Evolutionary conservation across 2,888 invertebrate species (phyloP).

Genomic region (Himalopsyche anomala): DNA sequence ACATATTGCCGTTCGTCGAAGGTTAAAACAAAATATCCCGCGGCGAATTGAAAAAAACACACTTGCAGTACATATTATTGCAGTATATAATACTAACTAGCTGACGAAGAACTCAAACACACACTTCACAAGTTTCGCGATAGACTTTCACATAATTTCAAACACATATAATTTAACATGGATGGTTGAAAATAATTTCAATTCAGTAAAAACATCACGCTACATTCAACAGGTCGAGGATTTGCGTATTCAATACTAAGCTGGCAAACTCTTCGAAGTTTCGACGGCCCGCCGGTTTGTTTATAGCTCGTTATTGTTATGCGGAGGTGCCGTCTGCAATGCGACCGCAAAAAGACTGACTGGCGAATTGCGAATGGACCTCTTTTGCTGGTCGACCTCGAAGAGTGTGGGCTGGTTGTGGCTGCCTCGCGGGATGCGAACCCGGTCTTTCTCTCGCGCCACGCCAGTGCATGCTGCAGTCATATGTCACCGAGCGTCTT

Average conservation of each 20-base stretch:
- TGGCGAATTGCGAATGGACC: conserved; percentile 39
- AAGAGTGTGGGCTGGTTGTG: conserved; percentile 9
- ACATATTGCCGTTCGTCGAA: too few species aligned
- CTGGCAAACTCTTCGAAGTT: neutral
- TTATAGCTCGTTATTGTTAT: conserved; percentile 23
- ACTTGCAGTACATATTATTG: too few species aligned
- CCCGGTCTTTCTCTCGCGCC: neutral
- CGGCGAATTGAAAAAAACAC: too few species aligned
- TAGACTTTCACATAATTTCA: too few species aligned
- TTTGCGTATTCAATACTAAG: neutral
- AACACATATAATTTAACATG: too few species aligned
- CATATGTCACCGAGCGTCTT: neutral
- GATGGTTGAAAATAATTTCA: neutral
- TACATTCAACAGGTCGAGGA: neutral
- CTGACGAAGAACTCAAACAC: too few species aligned
- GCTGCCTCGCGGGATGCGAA: conserved; percentile 20
- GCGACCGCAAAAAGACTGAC: conserved; percentile 58
- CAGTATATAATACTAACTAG: too few species aligned
- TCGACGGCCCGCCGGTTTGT: neutral
- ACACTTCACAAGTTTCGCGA: too few species aligned
- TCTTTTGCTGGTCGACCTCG: conserved; percentile 49
- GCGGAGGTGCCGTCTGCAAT: neutral
- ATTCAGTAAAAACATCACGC: neutral
- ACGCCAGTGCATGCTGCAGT: neutral
- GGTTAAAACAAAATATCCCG: too few species aligned